Evolutionary conservation across 2,797 vertebrate species (phyloP).

Genomic region (Apogon talboti): DNA sequence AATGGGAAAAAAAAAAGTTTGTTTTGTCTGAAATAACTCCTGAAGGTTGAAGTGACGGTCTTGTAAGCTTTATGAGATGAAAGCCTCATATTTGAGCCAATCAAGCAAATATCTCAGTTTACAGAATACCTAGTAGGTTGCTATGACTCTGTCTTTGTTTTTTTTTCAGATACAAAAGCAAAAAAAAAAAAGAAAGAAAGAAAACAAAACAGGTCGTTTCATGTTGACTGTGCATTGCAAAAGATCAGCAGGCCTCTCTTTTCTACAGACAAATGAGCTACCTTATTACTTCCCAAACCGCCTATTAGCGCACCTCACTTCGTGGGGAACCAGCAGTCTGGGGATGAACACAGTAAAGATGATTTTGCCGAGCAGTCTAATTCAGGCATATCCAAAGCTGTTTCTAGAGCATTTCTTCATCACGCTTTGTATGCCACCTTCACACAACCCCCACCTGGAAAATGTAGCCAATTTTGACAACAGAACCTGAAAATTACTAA

Average conservation of each 20-base stretch:
- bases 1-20: background rate
- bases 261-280: conserved; percentile 75
- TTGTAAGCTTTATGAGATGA: conserved; percentile 19
- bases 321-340: conserved; percentile 66
- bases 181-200: background rate
- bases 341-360: conserved; percentile 55
- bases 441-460: conserved; percentile 12
- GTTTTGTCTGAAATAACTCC: conserved; percentile 20
- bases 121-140: conserved; percentile 17
- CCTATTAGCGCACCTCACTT: conserved; percentile 77
- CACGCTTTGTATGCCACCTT: conserved; percentile 22
- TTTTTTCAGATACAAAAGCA: conserved; percentile 15
- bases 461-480: conserved; percentile 15
- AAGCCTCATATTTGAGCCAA: conserved; percentile 25
- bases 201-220: conserved; percentile 39
- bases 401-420: conserved; percentile 25
- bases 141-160: conserved; percentile 26
- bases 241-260: conserved; percentile 72
- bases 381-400: conserved; percentile 37
- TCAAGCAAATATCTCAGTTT: conserved; percentile 37
- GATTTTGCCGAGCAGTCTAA: conserved; percentile 50
- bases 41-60: background rate
- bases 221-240: conserved; percentile 66
- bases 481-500: conserved; percentile 20
- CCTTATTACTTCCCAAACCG: conserved; percentile 79